phyloP scores from a whole-genome alignment of 1,140 invertebrate genomes.

The Belonocnema kinseyi region DNA sequence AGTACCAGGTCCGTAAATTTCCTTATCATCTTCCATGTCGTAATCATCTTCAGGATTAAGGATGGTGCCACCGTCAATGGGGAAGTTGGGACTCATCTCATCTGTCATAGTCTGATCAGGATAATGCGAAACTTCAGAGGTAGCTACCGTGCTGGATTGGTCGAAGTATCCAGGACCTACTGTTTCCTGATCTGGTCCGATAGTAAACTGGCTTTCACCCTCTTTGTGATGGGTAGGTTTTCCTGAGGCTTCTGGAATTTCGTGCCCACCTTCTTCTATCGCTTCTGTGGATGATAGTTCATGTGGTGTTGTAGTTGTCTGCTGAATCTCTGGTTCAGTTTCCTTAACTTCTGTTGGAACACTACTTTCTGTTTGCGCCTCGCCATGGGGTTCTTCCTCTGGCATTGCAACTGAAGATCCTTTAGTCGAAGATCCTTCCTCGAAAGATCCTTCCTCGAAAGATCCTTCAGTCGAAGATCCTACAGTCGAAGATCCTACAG shows the following conservation, averaged over 20 bases:
- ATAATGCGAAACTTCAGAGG: conserved; percentile 54
- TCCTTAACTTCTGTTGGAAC: too few relatives aligned
- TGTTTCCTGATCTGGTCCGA: conserved; percentile 45
- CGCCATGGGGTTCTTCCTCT: conserved; percentile 52
- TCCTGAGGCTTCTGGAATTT: conserved; percentile 44
- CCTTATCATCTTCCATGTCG: conserved; percentile 83
- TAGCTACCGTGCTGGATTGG: conserved; percentile 35
- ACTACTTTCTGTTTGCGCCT: too few relatives aligned
- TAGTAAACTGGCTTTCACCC: conserved; percentile 46
- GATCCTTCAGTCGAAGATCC: conserved; percentile 43
- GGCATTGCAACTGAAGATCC: conserved; percentile 39
- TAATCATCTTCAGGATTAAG: conserved; percentile 78
- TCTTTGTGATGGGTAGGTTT: conserved; percentile 44
- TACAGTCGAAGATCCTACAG: conserved; percentile 35
- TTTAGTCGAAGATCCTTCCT: conserved; percentile 41
- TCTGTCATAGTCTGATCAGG: conserved; percentile 57
- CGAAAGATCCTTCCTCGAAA: too few relatives aligned
- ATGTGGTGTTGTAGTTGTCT: too few relatives aligned
- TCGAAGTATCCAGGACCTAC: conserved; percentile 44
- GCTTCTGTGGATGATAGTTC: neutral
- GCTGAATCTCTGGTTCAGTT: too few relatives aligned
- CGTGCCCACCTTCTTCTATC: neutral
- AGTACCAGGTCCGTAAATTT: conserved; percentile 88
- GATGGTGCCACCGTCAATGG: conserved; percentile 61
- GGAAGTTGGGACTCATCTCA: conserved; percentile 67